Evolutionary conservation across 2,797 vertebrate species (phyloP).

Genomic region (Petrocephalus schoutedeni): DNA sequence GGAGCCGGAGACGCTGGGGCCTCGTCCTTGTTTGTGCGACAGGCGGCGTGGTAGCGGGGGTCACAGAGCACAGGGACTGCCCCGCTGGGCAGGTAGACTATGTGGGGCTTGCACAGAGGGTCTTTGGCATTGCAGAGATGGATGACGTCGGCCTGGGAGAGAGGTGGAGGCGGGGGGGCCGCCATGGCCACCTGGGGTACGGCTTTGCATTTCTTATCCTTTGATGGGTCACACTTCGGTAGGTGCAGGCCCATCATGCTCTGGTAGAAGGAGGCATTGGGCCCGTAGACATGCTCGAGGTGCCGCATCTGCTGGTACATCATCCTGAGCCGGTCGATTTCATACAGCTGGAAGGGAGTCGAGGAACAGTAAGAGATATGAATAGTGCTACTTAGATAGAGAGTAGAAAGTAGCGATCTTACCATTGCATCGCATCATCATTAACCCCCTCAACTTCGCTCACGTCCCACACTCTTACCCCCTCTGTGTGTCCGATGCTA

Average conservation of each 20-base stretch:
- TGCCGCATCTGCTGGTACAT: constrained; percentile 73
- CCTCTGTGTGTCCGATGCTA: constrained; percentile 73
- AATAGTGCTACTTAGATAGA: background rate
- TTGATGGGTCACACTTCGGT: constrained; percentile 59
- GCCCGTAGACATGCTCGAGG: constrained; percentile 64
- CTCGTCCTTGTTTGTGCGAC: constrained; percentile 53
- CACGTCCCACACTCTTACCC: constrained; percentile 50
- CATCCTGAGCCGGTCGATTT: constrained; percentile 71
- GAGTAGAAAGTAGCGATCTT: background rate
- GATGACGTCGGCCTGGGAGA: constrained; percentile 60
- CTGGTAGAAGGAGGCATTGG: constrained; percentile 64
- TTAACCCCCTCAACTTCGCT: background rate
- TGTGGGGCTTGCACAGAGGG: constrained; percentile 68
- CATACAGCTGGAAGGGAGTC: constrained; percentile 59
- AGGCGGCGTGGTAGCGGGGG: constrained; percentile 64
- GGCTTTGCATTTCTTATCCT: constrained; percentile 61
- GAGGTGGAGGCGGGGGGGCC: constrained; percentile 36
- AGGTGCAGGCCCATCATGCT: constrained; percentile 59
- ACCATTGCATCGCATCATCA: background rate
- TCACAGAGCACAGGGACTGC: constrained; percentile 66
- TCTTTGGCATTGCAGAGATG: constrained; percentile 66
- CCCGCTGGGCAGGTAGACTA: constrained; percentile 64
- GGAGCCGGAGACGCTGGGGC: constrained; percentile 38
- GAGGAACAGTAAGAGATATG: background rate
- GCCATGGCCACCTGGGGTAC: constrained; percentile 30